Evolutionary conservation across 1,140 invertebrate genomes (phyloP), one percentile per base, ranked within the genome.

Genomic region (Luehdorfia chinensis): DNA sequence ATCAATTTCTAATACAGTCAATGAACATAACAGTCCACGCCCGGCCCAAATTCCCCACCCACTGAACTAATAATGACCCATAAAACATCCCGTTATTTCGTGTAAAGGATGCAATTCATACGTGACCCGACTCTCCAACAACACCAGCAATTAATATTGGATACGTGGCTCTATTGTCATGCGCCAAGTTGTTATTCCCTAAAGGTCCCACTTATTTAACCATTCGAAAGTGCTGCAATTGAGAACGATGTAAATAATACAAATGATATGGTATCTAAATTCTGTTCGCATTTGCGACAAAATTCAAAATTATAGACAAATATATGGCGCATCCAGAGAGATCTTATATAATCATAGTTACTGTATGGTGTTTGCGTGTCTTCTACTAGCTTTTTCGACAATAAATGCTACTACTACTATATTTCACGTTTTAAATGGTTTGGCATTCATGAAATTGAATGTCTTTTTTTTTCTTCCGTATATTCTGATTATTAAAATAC

Each of bases 61-160:
- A 51, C 52, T 62, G 46, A 66, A 59, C 64, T 47, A 60, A 47
- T 50, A 43, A 55, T 58, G 50, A 50, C 44, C 59, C 46, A 62
- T 62, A 71, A 14, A 66, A 59, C 18, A 55, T 47, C 33, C 68
- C 71, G 71, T 75, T 75, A 75, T 31, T 66, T 59, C 61, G 52
- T 59, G 61, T 67, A 60, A 66, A 75, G 65, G 68, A 71, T 66
- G 63, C 67, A 53, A 52, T 59, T 45, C 5, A 50, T 54, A 69
- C 71, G 71, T 75, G 71, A 75, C 50, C 33, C 44, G 66, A 71
- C 47, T 74, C 8, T 12, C 13, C 41, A 15, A 52, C 55, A 56
- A 47, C 51, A 45, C 25, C 13, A 8, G 11, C 44, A 27, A 64
- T 66, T 66, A 62, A 70, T 70, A 70, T 66, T 57, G 50, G 54